Percentiles rank a stretch among this genome's conserved stretches.
Evolutionary conservation across 2,113 vertebrate species (phyloP).

Genomic region (Ramphastos sulfuratus): DNA sequence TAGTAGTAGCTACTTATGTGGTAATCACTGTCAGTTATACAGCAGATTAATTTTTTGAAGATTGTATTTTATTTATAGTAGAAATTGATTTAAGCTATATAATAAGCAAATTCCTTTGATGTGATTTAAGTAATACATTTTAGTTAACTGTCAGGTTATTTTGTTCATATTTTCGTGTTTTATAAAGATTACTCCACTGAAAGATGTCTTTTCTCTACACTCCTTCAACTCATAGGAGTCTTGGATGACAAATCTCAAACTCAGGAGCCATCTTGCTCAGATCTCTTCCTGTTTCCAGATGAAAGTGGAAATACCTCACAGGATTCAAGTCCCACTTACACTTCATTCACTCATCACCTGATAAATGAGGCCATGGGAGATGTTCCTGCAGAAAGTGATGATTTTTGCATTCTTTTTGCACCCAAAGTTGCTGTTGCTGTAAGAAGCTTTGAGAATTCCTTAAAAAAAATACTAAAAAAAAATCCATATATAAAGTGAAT

Average conservation of each 20-base stretch:
- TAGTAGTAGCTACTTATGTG: background rate
- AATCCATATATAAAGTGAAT: background rate
- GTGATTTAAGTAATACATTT: background rate
- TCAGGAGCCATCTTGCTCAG: constrained; percentile 86
- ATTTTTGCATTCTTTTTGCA: constrained; percentile 97
- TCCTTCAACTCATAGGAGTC: constrained; percentile 74
- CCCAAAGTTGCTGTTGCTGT: constrained; percentile 86
- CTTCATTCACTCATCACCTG: constrained; percentile 84
- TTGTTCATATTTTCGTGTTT: background rate
- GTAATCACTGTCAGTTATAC: background rate
- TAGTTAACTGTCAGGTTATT: background rate
- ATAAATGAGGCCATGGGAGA: constrained; percentile 80
- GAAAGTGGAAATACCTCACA: constrained; percentile 90
- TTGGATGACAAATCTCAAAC: constrained; percentile 77
- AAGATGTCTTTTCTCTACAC: background rate
- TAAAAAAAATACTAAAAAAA: background rate
- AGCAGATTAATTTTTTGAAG: background rate
- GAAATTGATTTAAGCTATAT: background rate
- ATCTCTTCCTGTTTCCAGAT: constrained; percentile 97
- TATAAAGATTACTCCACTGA: background rate
- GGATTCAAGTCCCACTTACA: constrained; percentile 82
- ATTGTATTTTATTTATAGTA: background rate
- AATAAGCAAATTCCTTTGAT: background rate
- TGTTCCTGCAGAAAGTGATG: constrained; percentile 84
- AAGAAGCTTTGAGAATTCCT: constrained; percentile 18